Evolutionary conservation across 2,888 invertebrate genomes (phyloP).

Genomic region (Balanococcus diminutus): DNA sequence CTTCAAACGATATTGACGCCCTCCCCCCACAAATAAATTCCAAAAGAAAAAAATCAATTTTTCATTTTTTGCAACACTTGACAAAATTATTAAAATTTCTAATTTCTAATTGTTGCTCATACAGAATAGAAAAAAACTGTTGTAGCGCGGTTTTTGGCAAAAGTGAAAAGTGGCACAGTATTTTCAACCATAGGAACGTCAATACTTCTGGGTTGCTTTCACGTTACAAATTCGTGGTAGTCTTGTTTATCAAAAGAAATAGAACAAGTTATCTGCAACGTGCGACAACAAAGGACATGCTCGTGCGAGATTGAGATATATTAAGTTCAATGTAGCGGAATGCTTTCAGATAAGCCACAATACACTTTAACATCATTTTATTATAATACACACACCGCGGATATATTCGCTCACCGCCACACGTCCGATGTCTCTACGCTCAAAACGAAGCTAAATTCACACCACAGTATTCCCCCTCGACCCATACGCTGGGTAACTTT

Average conservation of each 20-base stretch:
- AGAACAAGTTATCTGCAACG: slow-evolving; percentile 29
- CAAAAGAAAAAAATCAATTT: background rate
- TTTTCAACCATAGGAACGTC: background rate
- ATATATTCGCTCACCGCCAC: background rate
- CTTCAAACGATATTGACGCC: no score
- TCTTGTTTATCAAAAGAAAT: slow-evolving; percentile 44
- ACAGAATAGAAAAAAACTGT: no score
- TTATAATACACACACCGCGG: slow-evolving; percentile 30
- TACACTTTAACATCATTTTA: slow-evolving; percentile 48
- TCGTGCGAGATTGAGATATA: slow-evolving; percentile 45
- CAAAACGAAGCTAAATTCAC: no score
- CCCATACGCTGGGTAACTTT: background rate
- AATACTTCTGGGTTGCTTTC: background rate
- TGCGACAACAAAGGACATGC: slow-evolving; percentile 45
- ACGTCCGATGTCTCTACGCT: background rate
- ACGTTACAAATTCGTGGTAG: background rate
- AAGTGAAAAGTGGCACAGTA: no score
- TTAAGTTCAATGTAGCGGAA: slow-evolving; percentile 50
- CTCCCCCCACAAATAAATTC: no score
- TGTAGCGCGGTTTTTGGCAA: no score
- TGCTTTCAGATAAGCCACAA: slow-evolving; percentile 52
- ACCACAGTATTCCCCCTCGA: background rate
- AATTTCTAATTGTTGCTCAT: no score
- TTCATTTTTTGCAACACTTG: no score
- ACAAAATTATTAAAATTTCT: no score